A percentile compares a stretch with the other conserved stretches of the same genome.
Evolutionary conservation across 2,113 vertebrate genomes (phyloP).

Genomic region (Axis porcinus): DNA sequence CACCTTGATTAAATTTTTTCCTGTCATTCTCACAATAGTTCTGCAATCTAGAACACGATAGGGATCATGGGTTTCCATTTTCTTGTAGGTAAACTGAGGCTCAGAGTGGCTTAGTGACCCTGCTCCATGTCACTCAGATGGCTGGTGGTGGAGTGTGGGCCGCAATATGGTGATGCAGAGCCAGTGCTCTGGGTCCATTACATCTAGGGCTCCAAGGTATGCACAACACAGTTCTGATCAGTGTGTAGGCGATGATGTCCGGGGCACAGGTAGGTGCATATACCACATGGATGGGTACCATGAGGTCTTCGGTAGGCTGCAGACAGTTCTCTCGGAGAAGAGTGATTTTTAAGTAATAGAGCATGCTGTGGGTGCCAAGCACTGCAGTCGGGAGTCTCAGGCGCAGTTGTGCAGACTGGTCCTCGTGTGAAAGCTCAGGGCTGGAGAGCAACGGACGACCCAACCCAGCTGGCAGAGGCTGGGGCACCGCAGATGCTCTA

Average conservation of each 20-base stretch:
- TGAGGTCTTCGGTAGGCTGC: not conserved
- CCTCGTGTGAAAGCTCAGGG: not conserved
- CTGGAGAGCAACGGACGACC: not conserved
- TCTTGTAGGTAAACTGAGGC: not conserved
- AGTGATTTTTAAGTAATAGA: not conserved
- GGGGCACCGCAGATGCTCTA: not conserved
- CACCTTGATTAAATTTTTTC: not conserved
- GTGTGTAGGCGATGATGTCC: not conserved
- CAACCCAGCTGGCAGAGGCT: not conserved
- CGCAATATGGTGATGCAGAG: not conserved
- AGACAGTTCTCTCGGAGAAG: not conserved
- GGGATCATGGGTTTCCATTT: not conserved
- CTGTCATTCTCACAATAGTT: not conserved
- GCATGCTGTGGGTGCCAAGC: not conserved
- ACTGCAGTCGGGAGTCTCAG: not conserved
- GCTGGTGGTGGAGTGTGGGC: not conserved
- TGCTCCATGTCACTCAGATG: not conserved
- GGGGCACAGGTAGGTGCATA: accelerated
- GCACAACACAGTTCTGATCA: too few species aligned
- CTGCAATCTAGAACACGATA: not conserved
- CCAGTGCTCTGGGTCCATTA: not conserved
- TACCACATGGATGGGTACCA: too few species aligned
- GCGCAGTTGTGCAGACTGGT: not conserved
- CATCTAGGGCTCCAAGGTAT: not conserved
- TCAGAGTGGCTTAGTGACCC: not conserved